Evolutionary conservation across 2,888 invertebrate species (phyloP), one percentile per base, ranked within the genome.

Genomic region (Spilosoma lubricipeda): DNA sequence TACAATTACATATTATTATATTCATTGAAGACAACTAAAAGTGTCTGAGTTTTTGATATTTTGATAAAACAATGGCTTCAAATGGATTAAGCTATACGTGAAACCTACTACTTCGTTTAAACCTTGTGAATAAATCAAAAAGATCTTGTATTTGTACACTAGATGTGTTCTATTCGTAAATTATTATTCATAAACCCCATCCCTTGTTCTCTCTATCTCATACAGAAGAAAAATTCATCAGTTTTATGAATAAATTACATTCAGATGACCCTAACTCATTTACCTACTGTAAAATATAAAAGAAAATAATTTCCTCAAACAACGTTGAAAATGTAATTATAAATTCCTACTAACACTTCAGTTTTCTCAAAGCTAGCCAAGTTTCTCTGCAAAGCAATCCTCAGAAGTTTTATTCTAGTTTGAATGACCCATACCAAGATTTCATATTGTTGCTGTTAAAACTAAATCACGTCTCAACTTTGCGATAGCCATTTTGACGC

Each of bases 371-470:
- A 71, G 64, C n/a, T 36, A 63, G 23, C 48, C n/a, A 71, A 71
- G 66, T 73, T 48, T 39, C 20, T 72, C 63, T 15, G 33, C 59
- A 64, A 64, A 71, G 63, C 63, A 52, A 74, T 64, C 33, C 23
- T 20, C 67, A n/a, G 56, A 70, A 82, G 66, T 80, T 79, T 68
- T 66, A 77, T 80, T 52, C 33, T 23, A 80, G 72, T 81, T 75
- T 74, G 71, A 80, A 77, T 70, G 75, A 52, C 42, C 76, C 30
- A 33, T 71, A 13, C 13, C 70, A 73, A 80, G 74, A 81, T 83
- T 75, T 80, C 76, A 68, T 80, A 77, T 73, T 77, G 71, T 73
- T 59, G 73, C 72, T 73, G 76, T 81, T 77, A 82, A 70, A 80
- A 74, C 48, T 78, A 63, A 74, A 77, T 80, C 73, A 77, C 67